Conservation (phyloP, 2,113 vertebrate genomes). For the Eptesicus fuscus region DNA sequence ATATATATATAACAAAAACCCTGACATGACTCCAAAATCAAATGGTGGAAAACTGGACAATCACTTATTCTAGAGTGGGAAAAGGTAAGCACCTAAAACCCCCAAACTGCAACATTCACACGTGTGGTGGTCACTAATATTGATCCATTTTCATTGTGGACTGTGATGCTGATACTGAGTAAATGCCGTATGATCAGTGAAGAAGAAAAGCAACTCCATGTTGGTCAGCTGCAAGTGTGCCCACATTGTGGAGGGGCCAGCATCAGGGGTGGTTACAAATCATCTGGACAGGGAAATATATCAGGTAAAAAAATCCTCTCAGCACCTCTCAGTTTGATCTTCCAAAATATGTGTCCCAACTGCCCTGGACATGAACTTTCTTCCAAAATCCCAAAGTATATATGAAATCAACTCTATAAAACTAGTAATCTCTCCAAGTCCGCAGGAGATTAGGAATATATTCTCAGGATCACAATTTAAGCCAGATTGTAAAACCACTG, state of each 20-base stretch:
- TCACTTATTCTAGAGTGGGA: background rate
- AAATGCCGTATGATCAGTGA: slow-evolving; percentile 15
- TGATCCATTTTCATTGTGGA: slow-evolving; percentile 19
- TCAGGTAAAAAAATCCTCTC: background rate
- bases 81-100: background rate
- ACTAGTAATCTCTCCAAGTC: background rate
- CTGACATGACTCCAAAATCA: slow-evolving; percentile 15
- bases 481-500: background rate
- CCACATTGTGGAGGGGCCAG: background rate
- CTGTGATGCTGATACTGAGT: background rate
- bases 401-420: slow-evolving; percentile 9
- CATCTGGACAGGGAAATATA: background rate
- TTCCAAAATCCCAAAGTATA: background rate
- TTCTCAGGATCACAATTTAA: background rate
- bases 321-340: background rate
- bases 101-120: background rate
- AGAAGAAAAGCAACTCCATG: slow-evolving; percentile 19
- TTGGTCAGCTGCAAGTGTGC: background rate
- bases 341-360: background rate
- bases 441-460: background rate
- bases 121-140: background rate
- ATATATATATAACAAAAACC: background rate
- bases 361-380: background rate
- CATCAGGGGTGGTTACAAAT: background rate
- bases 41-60: background rate